Evolutionary conservation across 2,113 vertebrate species (phyloP).

Genomic region (Apistogramma diplotaenia): DNA sequence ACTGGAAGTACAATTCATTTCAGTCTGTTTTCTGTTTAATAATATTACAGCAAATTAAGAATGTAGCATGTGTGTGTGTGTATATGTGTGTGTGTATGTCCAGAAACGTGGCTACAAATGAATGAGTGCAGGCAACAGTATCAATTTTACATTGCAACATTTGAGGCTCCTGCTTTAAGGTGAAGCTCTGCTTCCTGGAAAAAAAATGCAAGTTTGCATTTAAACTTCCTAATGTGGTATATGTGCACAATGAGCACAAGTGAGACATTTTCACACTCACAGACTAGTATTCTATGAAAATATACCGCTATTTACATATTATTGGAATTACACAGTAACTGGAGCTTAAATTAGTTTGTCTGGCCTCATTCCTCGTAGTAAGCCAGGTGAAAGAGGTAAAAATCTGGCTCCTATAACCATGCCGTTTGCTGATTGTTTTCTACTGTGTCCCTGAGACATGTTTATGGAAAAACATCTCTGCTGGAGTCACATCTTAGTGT

Average conservation of each 20-base stretch:
- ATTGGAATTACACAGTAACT: no score
- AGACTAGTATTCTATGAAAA: no score
- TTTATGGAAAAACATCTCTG: conserved; percentile 5
- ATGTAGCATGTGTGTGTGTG: background rate
- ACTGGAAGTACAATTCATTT: background rate
- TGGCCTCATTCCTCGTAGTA: no score
- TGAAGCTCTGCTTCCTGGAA: background rate
- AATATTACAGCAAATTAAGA: background rate
- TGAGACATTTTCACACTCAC: background rate
- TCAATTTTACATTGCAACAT: background rate
- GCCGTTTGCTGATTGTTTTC: background rate
- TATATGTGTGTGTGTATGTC: background rate
- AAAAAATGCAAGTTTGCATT: background rate
- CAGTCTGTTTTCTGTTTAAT: background rate
- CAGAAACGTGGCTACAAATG: background rate
- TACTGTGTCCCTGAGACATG: background rate
- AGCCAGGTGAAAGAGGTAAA: no score
- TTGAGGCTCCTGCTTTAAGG: background rate
- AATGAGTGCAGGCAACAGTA: background rate
- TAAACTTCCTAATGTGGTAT: background rate
- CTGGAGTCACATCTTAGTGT: background rate
- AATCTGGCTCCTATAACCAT: background rate
- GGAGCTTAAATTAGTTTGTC: no score
- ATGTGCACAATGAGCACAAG: background rate
- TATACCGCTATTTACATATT: no score